Base-by-base conservation (phyloP, 2,888 invertebrate species). In the Plemyria rubiginata region DNA sequence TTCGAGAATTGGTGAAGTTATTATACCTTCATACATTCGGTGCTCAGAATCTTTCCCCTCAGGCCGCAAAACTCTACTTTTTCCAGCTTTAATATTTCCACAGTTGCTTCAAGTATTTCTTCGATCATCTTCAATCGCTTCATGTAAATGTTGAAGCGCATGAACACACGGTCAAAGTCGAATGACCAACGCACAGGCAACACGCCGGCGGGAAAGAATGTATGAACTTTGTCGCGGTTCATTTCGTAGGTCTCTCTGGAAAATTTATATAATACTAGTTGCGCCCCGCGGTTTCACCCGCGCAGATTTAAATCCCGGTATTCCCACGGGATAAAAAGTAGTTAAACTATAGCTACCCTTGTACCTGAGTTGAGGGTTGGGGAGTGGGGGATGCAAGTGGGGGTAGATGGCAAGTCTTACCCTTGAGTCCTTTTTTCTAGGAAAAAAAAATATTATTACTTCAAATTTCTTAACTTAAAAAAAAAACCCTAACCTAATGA, bases 61-160 rank as follows among this genome's bases (percentile, higher is more conserved):
- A 95, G 79, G 0, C 96, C 97, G 46, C 96, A 95, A 60, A 97
- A 94, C 78, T 96, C 96, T 0, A 97, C 95, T 81, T 97, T 97
- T 84, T 99, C 98, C 65, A 98, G 85, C 81, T 98, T 98, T 49
- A 95, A 87, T 83, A 97, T 97, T 81, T 98, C 98, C 2, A 95
- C 90, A 0, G 96, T 96, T 0, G 96, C 95, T 46, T 95, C 94
- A 69, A 98, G 95, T 68, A 98, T 94, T 2, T 92, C 89, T 86
- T 96, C 92, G 5, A 97, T 93, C 76, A 95, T 93, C 54, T 89
- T 86, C 0, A 97, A 85, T 9, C 97, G 92, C 13, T 94, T 89
- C 59, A 94, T 87, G 78, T 95, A 97, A 0, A 92, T 80, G 60
- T 95, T 93, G 60, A 95, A 93, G 6, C 97, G 87, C 79, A 94